These are phyloP conservation scores for Ostrea edulis DNA, from an alignment of 1,140 invertebrate species.

Conservation along the genomic window DNA sequence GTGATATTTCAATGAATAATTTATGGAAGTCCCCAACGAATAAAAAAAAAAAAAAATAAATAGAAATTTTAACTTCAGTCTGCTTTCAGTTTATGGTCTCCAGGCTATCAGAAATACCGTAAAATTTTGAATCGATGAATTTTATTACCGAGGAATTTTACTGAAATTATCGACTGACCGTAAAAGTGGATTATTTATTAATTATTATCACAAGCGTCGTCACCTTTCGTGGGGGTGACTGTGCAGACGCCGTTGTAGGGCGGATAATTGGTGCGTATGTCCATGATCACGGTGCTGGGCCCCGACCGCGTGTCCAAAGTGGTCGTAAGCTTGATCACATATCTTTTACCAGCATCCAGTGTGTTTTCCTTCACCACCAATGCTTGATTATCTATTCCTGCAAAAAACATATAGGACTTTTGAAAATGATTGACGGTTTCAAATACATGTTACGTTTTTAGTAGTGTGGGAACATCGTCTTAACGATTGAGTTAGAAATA, in stretches of 20 bases:
- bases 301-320: neutral
- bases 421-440: neutral
- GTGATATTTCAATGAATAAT: too few species aligned
- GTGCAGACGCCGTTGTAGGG: neutral
- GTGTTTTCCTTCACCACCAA: constrained; percentile 13
- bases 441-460: too few species aligned
- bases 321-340: neutral
- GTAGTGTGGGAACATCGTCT: too few species aligned
- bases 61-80: too few species aligned
- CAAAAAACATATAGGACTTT: neutral
- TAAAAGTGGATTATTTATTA: neutral
- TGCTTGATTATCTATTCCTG: neutral
- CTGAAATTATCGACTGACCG: too few species aligned
- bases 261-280: constrained; percentile 8
- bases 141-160: too few species aligned
- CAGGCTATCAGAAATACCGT: too few species aligned
- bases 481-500: too few species aligned
- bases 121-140: too few species aligned
- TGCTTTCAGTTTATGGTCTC: too few species aligned
- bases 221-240: neutral
- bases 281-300: neutral
- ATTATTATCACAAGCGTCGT: neutral
- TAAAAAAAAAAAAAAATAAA: too few species aligned
- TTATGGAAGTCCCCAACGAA: too few species aligned
- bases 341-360: neutral